Evolutionary conservation across 2,888 invertebrate genomes (phyloP).

Genomic region (Drosophila tanythrix): DNA sequence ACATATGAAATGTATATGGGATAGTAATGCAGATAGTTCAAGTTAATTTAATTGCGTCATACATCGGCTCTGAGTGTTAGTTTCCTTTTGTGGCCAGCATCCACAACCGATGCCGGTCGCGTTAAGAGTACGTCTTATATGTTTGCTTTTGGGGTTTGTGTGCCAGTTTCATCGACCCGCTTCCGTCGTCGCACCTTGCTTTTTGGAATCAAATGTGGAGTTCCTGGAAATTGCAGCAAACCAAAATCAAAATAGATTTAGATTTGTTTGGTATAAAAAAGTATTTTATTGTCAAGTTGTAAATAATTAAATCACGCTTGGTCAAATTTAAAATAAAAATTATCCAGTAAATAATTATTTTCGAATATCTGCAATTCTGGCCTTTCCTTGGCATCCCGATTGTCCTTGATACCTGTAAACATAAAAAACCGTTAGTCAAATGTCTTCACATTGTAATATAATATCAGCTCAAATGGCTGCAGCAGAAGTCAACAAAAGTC

Average conservation of each 20-base stretch:
- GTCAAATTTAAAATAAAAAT: background rate
- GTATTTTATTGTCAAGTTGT: conserved; percentile 14
- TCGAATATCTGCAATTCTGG: background rate
- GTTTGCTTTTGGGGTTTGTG: conserved; percentile 57
- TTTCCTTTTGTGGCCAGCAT: conserved; percentile 57
- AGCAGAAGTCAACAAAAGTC: conserved; percentile 3
- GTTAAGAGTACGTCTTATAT: conserved; percentile 34
- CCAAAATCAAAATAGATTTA: background rate
- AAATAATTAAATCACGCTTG: background rate
- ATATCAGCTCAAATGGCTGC: conserved; percentile 7
- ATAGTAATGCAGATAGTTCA: conserved; percentile 42
- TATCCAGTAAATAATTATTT: background rate
- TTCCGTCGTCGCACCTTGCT: conserved; percentile 38
- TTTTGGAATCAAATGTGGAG: background rate
- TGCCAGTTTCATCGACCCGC: conserved; percentile 47
- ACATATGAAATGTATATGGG: conserved; percentile 9
- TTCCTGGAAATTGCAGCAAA: conserved; percentile 19
- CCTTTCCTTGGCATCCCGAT: conserved; percentile 1
- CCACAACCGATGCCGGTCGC: conserved; percentile 37
- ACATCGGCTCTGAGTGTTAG: conserved; percentile 42
- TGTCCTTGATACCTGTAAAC: conserved; percentile 36
- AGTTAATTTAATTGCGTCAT: conserved; percentile 58
- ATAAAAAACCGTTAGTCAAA: conserved; percentile 23
- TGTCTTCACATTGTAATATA: background rate
- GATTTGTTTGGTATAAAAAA: conserved; percentile 5